Conservation (phyloP, 2,797 vertebrate species). For the Micromesistius poutassou region DNA sequence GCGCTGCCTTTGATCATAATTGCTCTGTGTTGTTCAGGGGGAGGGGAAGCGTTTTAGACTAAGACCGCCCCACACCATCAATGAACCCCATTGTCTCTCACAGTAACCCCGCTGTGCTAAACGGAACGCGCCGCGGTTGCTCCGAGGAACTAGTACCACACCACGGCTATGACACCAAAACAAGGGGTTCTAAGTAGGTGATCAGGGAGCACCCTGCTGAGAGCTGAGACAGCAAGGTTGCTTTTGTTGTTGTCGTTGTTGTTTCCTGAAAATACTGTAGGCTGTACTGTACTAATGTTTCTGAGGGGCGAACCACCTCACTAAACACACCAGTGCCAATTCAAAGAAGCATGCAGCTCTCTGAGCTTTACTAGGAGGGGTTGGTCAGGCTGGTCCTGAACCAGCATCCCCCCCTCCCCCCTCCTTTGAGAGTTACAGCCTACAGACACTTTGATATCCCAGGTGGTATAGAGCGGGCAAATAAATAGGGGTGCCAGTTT, state of each 20-base stretch:
- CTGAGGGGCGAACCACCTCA: too few relatives aligned
- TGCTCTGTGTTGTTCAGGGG: neutral
- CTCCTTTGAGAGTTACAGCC: neutral
- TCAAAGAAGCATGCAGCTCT: neutral
- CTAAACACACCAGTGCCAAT: too few relatives aligned
- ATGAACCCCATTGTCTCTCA: neutral
- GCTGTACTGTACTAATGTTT: neutral
- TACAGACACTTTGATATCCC: neutral
- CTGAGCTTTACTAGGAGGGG: neutral
- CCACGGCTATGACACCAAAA: neutral
- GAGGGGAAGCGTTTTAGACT: neutral
- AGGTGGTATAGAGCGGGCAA: too few relatives aligned
- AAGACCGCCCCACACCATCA: neutral
- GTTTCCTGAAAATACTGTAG: neutral
- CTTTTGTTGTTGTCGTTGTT: neutral
- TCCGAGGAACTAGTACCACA: neutral
- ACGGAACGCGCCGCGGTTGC: neutral
- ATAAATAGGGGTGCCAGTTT: neutral
- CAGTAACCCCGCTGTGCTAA: neutral
- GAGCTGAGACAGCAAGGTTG: neutral
- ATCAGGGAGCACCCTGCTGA: neutral
- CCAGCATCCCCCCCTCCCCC: neutral
- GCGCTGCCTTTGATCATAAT: constrained; percentile 1
- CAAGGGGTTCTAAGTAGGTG: neutral
- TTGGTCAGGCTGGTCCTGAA: neutral